Conservation (phyloP, 2,113 vertebrate genomes). For the Rattus norvegicus region DNA sequence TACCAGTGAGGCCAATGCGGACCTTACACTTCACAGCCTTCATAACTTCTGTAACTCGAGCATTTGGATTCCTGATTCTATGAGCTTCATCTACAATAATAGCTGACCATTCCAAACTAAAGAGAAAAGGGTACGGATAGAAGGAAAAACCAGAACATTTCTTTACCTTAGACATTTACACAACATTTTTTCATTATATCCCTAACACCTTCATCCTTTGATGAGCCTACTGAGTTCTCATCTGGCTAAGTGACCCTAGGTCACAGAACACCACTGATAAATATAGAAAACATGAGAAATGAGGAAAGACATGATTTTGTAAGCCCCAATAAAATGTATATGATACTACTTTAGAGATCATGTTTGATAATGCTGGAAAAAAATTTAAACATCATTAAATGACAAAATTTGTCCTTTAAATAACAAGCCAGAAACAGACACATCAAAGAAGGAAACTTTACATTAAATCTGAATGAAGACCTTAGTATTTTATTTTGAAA, state of each 20-base stretch:
- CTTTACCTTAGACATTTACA: neutral
- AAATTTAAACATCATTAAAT: conserved; percentile 36
- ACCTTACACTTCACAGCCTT: conserved; percentile 92
- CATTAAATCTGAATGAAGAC: conserved; percentile 16
- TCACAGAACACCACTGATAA: neutral
- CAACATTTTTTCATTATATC: neutral
- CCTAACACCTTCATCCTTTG: neutral
- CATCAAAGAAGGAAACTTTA: conserved; percentile 27
- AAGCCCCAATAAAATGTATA: neutral
- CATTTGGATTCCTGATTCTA: conserved; percentile 96
- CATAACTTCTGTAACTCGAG: conserved; percentile 95
- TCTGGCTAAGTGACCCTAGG: neutral
- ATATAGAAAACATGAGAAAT: neutral
- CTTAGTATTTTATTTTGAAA: neutral
- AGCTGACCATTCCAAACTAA: conserved; percentile 94
- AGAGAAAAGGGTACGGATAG: neutral
- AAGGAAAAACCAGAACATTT: neutral
- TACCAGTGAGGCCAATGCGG: conserved; percentile 96
- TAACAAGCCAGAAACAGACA: neutral
- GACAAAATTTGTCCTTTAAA: conserved; percentile 12
- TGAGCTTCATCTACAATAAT: conserved; percentile 97
- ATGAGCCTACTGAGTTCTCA: conserved; percentile 1
- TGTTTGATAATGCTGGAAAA: conserved; percentile 2
- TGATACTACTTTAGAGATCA: neutral
- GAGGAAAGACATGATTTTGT: neutral